phyloP scores from a whole-genome alignment of 2,888 invertebrate genomes.

The Lithophane socia region DNA sequence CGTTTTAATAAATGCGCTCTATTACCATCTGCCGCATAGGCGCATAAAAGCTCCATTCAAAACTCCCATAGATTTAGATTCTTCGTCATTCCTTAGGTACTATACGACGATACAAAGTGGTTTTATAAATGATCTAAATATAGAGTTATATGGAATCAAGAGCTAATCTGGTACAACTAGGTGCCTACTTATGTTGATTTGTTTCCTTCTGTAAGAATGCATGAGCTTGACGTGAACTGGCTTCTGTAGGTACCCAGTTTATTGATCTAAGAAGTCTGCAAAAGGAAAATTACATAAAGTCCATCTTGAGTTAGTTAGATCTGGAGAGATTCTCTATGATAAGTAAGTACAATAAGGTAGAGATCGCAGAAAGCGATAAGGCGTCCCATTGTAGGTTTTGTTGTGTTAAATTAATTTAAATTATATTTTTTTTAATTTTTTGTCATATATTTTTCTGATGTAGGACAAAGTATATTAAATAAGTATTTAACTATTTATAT shows the following conservation, averaged over 20 bases:
- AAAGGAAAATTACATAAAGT: no score
- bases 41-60: no score
- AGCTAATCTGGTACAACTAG: neutral
- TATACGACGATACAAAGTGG: no score
- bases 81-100: neutral
- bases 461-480: neutral
- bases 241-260: neutral
- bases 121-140: no score
- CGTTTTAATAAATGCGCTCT: no score
- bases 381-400: neutral
- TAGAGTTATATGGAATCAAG: neutral
- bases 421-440: neutral
- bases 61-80: neutral
- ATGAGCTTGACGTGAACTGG: neutral
- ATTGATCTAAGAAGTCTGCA: no score
- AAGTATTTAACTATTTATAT: no score
- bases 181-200: neutral
- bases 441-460: neutral
- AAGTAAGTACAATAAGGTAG: no score
- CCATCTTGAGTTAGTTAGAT: no score
- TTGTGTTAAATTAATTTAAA: neutral
- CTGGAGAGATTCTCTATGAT: no score
- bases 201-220: neutral
- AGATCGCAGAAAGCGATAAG: no score
- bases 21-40: no score